Evolutionary conservation across 30 jellyfish, hydroid and myxozoan species (phyloP), one percentile per base, ranked within the genome.

Genomic region (Hydra vulgaris): DNA sequence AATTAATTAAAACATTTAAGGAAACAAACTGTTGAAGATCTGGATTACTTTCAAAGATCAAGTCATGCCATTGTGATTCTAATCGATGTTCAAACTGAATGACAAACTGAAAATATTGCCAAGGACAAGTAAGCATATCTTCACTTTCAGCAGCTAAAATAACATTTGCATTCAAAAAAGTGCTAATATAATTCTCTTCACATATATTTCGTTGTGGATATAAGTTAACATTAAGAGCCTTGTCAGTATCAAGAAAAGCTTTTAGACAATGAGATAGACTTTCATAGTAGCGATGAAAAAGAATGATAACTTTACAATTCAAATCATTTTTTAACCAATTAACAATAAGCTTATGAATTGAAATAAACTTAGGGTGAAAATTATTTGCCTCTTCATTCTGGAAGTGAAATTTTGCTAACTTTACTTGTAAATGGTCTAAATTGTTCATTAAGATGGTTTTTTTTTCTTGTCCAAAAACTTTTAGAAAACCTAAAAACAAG

Each of bases 71-170:
- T 22, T 79, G 81, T 4, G 94, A 83, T 76, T 83, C 96, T 24
- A 75, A 71, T 55, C 68, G 73, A 66, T 3, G 78, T 72, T 88
- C 96, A 69, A 71, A 88, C 68, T 88, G 94, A 26, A 88, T 76
- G 17, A 88, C 94, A 70, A 21, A 70, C 70, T 84, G 79, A 69
- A 88, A 82, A 21, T 84, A 81, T 61, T 74, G 54, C 96, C 96
- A 88, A 0, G 96, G 96, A 73, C 96, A 88, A 55, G 79, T 74
- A 82, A 79, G 88, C 15, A 88, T 70, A 23, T 83, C 96, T 0
- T 83, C 70, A 52, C 80, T 76, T 68, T 83, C 68, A 25, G 74
- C 89, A 25, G 96, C 96, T 15, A 88, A 74, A 25, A 88, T 79
- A 53, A 88, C 87, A 74, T 88, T 88, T 26, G 88, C 86, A 26